These are phyloP conservation scores for Drosophila quinaria DNA, from an alignment of 2,888 invertebrate species.

Conservation along the genomic window DNA sequence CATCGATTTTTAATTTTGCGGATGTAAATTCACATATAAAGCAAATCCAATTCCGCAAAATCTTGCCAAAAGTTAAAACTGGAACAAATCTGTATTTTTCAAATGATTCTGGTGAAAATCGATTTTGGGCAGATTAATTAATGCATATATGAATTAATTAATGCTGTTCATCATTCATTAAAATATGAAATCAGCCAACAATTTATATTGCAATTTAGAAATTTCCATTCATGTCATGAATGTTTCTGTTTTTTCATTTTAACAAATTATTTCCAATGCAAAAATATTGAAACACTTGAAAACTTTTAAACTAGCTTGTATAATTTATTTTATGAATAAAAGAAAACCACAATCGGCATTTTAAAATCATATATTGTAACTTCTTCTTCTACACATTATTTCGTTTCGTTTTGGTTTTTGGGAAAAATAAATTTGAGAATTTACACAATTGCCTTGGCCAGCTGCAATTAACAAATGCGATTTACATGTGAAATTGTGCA, in stretches of 20 bases:
- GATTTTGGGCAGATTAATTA: no score
- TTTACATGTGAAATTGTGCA: constrained; percentile 61
- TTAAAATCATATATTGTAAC: not conserved
- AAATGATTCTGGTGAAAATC: no score
- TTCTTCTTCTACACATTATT: not conserved
- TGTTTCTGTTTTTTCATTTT: not conserved
- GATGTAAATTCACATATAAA: no score
- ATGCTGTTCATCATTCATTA: no score
- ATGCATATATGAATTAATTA: no score
- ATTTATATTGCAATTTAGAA: no score
- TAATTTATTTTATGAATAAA: not conserved
- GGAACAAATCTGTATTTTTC: no score
- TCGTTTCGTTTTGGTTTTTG: not conserved
- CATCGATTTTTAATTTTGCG: no score
- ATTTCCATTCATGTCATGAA: no score
- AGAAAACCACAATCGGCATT: not conserved
- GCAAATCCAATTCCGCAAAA: no score
- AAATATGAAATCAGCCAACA: no score
- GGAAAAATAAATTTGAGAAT: constrained; percentile 9
- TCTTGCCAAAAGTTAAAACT: no score
- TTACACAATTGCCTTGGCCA: constrained; percentile 39
- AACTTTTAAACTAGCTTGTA: not conserved
- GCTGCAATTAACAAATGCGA: constrained; percentile 55
- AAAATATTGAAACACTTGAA: not conserved
- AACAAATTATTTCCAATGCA: not conserved